A percentile compares a stretch with the other conserved stretches of the same genome.
phyloP scores from a whole-genome alignment of 1,140 invertebrate genomes.

The Aethina tumida region DNA sequence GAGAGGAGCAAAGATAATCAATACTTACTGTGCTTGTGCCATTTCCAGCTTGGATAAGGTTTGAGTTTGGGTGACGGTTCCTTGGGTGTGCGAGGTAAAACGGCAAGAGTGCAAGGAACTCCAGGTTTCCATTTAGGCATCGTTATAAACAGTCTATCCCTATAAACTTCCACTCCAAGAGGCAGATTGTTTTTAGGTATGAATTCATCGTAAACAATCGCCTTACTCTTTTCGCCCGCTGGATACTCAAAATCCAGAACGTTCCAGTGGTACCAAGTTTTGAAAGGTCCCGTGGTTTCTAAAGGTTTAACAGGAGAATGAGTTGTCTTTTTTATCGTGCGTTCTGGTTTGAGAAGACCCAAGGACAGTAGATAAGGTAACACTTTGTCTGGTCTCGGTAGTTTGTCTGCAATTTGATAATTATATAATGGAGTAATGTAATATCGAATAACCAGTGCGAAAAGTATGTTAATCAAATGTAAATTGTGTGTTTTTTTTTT shows the following conservation, averaged over 20 bases:
- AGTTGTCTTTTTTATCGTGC: constrained; percentile 7
- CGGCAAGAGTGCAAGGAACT: constrained; percentile 58
- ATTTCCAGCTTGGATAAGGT: constrained; percentile 67
- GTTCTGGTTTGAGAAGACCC: constrained; percentile 3
- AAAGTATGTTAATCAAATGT: neutral
- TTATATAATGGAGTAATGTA: neutral
- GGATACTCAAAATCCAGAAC: constrained; percentile 47
- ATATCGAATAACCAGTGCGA: neutral
- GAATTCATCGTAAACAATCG: constrained; percentile 46
- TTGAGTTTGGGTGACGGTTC: constrained; percentile 50
- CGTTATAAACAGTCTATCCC: constrained; percentile 55
- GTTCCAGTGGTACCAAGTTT: constrained; percentile 46
- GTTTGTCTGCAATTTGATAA: neutral
- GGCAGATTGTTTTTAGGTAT: constrained; percentile 63
- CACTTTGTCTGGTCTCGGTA: constrained; percentile 4
- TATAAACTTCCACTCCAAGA: constrained; percentile 58
- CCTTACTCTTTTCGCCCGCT: constrained; percentile 35
- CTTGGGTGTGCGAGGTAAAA: constrained; percentile 42
- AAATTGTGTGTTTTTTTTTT: neutral
- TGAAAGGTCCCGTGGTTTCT: constrained; percentile 29
- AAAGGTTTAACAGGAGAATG: constrained; percentile 5
- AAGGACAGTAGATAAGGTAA: constrained; percentile 13
- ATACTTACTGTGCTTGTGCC: constrained; percentile 49
- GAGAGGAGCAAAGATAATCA: too few relatives aligned
- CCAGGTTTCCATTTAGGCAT: constrained; percentile 73